Evolutionary conservation across 2,888 invertebrate genomes (phyloP).

Genomic region (Perizoma flavofasciatum): DNA sequence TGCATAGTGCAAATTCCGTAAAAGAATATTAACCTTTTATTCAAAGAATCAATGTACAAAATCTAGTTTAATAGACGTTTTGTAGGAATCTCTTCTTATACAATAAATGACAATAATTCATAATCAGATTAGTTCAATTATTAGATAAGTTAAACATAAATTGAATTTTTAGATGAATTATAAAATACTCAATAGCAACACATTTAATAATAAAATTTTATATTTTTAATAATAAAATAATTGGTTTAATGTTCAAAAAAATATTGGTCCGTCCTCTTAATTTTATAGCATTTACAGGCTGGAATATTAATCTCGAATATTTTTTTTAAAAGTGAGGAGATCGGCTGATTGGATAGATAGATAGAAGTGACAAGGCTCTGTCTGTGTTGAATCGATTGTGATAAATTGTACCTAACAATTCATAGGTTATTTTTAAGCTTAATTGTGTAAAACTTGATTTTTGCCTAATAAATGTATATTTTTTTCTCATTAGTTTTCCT

Average conservation of each 20-base stretch:
- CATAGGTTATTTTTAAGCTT: constrained; percentile 44
- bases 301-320: no score
- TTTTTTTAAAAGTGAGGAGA: no score
- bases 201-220: no score
- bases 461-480: constrained; percentile 45
- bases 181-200: background rate
- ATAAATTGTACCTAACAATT: constrained; percentile 43
- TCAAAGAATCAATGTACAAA: constrained; percentile 12
- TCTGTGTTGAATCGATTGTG: constrained; percentile 49
- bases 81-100: background rate
- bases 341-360: background rate
- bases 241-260: no score
- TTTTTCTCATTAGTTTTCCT: constrained; percentile 28
- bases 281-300: no score
- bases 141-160: background rate
- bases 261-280: no score
- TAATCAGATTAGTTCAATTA: constrained; percentile 1
- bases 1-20: constrained; percentile 1
- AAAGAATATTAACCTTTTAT: background rate
- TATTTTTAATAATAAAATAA: no score
- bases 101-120: background rate
- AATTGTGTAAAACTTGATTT: constrained; percentile 44
- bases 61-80: constrained; percentile 4
- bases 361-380: constrained; percentile 39
- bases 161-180: background rate